These are phyloP conservation scores for Yponomeuta malinellus DNA, from an alignment of 2,888 invertebrate species.

Conservation along the genomic window DNA sequence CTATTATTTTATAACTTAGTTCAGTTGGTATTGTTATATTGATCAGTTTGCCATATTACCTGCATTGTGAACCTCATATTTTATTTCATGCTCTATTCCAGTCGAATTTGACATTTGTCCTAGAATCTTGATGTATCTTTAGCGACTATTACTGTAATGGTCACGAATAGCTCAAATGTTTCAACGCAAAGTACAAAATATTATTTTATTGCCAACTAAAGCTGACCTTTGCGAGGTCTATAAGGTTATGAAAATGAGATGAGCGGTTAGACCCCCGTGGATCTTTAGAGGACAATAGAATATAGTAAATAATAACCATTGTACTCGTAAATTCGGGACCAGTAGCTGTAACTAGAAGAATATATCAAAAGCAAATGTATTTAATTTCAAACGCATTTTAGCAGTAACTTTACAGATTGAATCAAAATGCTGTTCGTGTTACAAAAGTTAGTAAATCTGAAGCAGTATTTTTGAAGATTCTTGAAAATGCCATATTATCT, in stretches of 20 bases:
- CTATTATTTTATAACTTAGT: too few species aligned
- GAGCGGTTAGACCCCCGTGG: neutral
- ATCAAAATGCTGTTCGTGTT: too few species aligned
- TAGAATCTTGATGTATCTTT: constrained; percentile 5
- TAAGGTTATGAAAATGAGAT: constrained; percentile 15
- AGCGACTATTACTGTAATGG: constrained; percentile 12
- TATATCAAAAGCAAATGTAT: neutral
- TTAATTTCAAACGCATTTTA: too few species aligned
- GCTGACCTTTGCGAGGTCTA: constrained; percentile 10
- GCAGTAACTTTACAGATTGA: too few species aligned
- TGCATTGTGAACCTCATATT: neutral
- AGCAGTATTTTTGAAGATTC: too few species aligned
- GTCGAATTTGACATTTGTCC: constrained; percentile 8
- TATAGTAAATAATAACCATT: constrained; percentile 52
- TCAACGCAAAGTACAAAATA: neutral
- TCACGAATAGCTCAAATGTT: constrained; percentile 7
- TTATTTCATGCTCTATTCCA: neutral
- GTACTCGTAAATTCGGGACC: neutral
- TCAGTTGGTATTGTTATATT: too few species aligned
- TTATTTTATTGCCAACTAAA: constrained; percentile 3
- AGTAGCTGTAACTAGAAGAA: neutral
- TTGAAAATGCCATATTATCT: too few species aligned
- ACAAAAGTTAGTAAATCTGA: too few species aligned
- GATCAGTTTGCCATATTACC: too few species aligned
- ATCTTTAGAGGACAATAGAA: constrained; percentile 15